phyloP scores from a whole-genome alignment of 2,797 vertebrate genomes.

The Urophycis tenuis region DNA sequence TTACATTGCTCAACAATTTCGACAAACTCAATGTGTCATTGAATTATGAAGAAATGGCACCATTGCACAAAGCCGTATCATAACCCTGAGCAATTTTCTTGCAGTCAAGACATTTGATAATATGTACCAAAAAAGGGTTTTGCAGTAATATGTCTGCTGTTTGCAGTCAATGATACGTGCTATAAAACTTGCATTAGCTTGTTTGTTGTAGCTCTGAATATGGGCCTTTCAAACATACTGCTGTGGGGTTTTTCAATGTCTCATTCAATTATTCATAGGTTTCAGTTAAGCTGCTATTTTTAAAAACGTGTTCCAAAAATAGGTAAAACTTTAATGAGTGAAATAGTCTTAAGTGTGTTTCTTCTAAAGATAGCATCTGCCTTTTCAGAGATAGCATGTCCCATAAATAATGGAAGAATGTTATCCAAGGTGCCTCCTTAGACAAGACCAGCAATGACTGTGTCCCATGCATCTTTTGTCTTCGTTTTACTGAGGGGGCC shows the following conservation, averaged over 20 bases:
- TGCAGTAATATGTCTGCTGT: background rate
- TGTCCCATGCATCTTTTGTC: background rate
- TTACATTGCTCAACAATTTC: background rate
- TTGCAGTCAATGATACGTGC: background rate
- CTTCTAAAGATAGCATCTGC: conserved; percentile 17
- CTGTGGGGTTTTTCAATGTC: conserved; percentile 49
- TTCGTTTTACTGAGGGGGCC: background rate
- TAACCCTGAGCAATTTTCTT: background rate
- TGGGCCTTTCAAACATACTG: conserved; percentile 49
- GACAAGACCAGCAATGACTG: background rate
- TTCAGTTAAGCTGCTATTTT: conserved; percentile 48
- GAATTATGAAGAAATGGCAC: background rate
- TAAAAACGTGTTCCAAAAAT: conserved; percentile 46
- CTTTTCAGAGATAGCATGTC: conserved; percentile 36
- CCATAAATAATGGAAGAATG: conserved; percentile 40
- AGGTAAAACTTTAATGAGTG: conserved; percentile 24
- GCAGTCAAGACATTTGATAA: conserved; percentile 21
- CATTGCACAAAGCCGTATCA: background rate
- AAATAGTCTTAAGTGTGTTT: conserved; percentile 47
- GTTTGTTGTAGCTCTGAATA: conserved; percentile 33
- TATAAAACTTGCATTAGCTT: background rate
- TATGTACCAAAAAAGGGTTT: conserved; percentile 22
- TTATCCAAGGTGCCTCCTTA: conserved; percentile 10
- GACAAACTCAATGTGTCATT: background rate
- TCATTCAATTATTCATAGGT: conserved; percentile 57